These are phyloP conservation scores for Recurvirostra avosetta DNA, from an alignment of 2,113 vertebrate species.

Conservation along the genomic window DNA sequence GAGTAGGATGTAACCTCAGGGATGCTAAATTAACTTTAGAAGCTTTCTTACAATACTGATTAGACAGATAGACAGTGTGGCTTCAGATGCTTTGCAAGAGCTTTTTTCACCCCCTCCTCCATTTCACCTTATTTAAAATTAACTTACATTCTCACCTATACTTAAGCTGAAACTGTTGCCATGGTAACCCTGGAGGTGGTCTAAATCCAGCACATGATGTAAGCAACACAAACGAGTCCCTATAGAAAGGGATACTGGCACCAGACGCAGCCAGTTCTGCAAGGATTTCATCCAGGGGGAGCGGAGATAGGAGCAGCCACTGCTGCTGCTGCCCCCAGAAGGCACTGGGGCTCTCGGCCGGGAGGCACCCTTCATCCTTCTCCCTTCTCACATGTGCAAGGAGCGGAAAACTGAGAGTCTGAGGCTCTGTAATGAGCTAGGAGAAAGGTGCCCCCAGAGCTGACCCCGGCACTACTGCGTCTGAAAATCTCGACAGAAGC, in stretches of 20 bases:
- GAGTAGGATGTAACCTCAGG: too few relatives aligned
- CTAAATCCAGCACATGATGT: constrained; percentile 53
- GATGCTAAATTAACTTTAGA: not conserved
- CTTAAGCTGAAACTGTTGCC: constrained; percentile 64
- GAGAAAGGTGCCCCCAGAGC: not conserved
- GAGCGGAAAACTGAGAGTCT: not conserved
- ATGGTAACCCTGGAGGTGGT: constrained; percentile 52
- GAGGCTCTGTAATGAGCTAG: not conserved
- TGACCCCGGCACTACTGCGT: not conserved
- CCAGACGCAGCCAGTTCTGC: not conserved
- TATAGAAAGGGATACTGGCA: not conserved
- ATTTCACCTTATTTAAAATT: constrained; percentile 67
- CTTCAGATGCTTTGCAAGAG: constrained; percentile 1
- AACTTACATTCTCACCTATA: constrained; percentile 71
- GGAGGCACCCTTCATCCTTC: not conserved
- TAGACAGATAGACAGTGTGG: not conserved
- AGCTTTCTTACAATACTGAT: not conserved
- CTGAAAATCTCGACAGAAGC: not conserved
- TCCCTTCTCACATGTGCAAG: not conserved
- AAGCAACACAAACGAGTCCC: not conserved
- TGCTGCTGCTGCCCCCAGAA: not conserved
- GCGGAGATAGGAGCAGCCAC: not conserved
- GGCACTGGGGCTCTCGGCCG: rapidly evolving
- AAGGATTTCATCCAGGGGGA: not conserved
- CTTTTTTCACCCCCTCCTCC: not conserved